Evolutionary conservation across 2,113 vertebrate species (phyloP).

Genomic region (Dipodomys spectabilis): DNA sequence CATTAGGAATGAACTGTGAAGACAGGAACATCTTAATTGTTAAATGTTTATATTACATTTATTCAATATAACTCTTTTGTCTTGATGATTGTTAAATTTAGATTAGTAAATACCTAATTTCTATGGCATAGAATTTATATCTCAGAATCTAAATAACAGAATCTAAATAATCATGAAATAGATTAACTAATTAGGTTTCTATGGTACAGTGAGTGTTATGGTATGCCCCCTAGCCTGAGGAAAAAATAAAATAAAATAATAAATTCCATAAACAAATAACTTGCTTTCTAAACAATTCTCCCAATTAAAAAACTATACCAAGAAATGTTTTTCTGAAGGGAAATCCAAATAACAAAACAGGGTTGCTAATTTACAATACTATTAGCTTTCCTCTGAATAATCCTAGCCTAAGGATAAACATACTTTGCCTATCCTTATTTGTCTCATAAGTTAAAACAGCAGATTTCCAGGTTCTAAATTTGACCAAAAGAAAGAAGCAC

Average conservation of each 20-base stretch:
- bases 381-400: constrained; percentile 56
- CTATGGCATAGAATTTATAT: neutral
- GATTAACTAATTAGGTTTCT: neutral
- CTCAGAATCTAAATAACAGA: neutral
- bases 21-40: neutral
- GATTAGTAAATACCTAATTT: neutral
- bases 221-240: neutral
- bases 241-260: neutral
- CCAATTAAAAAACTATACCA: constrained; percentile 14
- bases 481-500: neutral
- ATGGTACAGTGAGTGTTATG: neutral
- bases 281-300: neutral
- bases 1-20: neutral
- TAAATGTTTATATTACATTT: neutral
- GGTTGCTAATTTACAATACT: neutral
- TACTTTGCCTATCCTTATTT: neutral
- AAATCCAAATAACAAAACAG: constrained; percentile 8
- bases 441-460: constrained; percentile 30
- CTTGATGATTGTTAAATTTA: neutral
- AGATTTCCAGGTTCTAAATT: neutral
- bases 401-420: neutral
- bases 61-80: constrained; percentile 7
- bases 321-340: constrained; percentile 17
- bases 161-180: neutral
- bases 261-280: constrained; percentile 9